phyloP scores from a whole-genome alignment of 2,888 invertebrate species.

The Taenaris catops region DNA sequence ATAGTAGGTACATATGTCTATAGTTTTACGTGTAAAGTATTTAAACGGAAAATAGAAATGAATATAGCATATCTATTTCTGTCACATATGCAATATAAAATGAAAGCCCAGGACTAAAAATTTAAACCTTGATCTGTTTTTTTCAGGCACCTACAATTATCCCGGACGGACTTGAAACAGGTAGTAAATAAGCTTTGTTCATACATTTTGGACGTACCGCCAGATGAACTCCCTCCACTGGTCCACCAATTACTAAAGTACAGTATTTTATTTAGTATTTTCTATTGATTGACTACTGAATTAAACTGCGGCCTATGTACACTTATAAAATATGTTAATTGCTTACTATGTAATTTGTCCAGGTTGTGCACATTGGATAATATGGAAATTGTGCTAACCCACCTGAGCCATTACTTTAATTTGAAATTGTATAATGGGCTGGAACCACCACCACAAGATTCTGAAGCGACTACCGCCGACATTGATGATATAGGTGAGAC shows the following conservation, averaged over 20 bases:
- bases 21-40: no score
- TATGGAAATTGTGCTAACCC: conserved; percentile 55
- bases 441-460: conserved; percentile 58
- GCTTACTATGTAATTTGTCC: conserved; percentile 21
- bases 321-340: no score
- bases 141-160: conserved; percentile 79
- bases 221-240: conserved; percentile 83
- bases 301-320: no score
- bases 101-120: no score
- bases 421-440: conserved; percentile 53
- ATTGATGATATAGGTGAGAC: conserved; percentile 71
- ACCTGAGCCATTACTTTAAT: conserved; percentile 64
- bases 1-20: no score
- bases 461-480: conserved; percentile 67
- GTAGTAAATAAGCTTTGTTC: conserved; percentile 82
- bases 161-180: conserved; percentile 78
- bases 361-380: conserved; percentile 60
- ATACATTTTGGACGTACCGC: conserved; percentile 76
- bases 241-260: conserved; percentile 83
- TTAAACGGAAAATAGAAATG: no score
- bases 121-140: no score
- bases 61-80: no score
- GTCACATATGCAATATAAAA: no score
- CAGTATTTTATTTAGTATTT: no score
- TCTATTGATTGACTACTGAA: no score